phyloP scores from a whole-genome alignment of 2,113 vertebrate species.

The Phainopepla nitens region DNA sequence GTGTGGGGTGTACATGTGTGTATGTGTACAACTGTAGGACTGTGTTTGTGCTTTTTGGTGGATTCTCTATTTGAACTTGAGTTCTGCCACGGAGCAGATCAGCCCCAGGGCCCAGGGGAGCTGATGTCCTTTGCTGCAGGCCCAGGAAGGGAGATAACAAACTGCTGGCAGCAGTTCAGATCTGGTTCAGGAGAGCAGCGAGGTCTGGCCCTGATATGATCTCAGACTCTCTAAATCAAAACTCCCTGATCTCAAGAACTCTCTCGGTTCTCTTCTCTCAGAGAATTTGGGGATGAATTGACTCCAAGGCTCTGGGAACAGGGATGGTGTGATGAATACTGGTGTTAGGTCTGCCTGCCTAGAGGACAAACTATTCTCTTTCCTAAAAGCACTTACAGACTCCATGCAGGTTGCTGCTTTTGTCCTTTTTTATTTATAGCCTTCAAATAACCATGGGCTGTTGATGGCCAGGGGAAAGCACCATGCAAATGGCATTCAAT shows the following conservation, averaged over 20 bases:
- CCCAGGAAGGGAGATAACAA: not conserved
- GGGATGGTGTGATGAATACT: not conserved
- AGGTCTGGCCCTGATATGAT: not conserved
- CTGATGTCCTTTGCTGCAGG: not conserved
- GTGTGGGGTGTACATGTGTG: not conserved
- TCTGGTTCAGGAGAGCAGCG: not conserved
- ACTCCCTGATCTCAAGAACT: not conserved
- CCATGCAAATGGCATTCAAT: not conserved
- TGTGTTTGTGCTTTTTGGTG: not conserved
- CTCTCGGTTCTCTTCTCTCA: not conserved
- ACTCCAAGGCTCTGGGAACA: not conserved
- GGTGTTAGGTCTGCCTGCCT: not conserved
- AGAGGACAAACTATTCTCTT: not conserved
- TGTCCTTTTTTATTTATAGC: constrained; percentile 47
- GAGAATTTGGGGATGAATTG: not conserved
- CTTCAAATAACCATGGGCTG: not conserved
- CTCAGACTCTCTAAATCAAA: not conserved
- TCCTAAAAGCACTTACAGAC: not conserved
- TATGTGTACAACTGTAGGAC: not conserved
- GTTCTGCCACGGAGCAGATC: not conserved
- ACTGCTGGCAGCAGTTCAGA: not conserved
- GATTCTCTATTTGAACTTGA: not conserved
- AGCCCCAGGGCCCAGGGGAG: not conserved
- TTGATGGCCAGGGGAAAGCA: not conserved
- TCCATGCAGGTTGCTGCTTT: constrained; percentile 36